Evolutionary conservation across 2,888 invertebrate species (phyloP).

Genomic region (Perdita meconis): DNA sequence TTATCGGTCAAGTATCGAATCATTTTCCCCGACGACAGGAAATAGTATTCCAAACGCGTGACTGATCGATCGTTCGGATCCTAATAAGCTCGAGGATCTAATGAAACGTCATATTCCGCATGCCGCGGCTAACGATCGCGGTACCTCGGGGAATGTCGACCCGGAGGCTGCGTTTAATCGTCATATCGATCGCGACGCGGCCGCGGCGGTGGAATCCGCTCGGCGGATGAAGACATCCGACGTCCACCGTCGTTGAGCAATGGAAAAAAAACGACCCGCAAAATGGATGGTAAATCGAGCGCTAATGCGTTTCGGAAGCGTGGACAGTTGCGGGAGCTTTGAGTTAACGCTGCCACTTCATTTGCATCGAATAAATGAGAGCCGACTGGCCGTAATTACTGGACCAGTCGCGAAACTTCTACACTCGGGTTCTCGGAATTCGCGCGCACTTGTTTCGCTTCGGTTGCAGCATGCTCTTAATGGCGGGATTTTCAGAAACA

Average conservation of each 20-base stretch:
- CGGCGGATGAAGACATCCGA: conserved; percentile 38
- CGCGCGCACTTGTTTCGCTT: background rate
- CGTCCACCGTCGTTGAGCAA: too few relatives aligned
- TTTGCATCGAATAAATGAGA: conserved; percentile 7
- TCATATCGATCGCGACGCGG: conserved; percentile 50
- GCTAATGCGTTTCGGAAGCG: conserved; percentile 14
- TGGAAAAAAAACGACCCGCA: background rate
- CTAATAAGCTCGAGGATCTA: conserved; percentile 42
- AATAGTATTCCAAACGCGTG: conserved; percentile 24
- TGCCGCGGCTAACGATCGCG: conserved; percentile 46
- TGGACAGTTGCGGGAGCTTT: conserved; percentile 4
- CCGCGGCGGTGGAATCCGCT: conserved; percentile 50
- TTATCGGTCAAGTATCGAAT: background rate
- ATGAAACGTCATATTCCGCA: conserved; percentile 58
- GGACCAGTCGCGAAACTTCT: background rate
- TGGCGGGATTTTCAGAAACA: background rate
- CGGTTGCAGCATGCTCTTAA: background rate
- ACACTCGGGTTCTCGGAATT: conserved; percentile 4
- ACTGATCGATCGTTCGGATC: background rate
- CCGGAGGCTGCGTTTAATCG: conserved; percentile 48
- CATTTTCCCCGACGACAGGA: background rate
- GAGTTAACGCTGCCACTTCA: conserved; percentile 8
- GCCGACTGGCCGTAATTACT: conserved; percentile 2
- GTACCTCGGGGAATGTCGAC: conserved; percentile 57
- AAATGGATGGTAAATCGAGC: conserved; percentile 21